Percentiles rank a stretch among this genome's conserved stretches.
These are phyloP conservation scores for Muscidifurax raptorellus DNA, from an alignment of 1,140 invertebrate species.

Conservation along the genomic window DNA sequence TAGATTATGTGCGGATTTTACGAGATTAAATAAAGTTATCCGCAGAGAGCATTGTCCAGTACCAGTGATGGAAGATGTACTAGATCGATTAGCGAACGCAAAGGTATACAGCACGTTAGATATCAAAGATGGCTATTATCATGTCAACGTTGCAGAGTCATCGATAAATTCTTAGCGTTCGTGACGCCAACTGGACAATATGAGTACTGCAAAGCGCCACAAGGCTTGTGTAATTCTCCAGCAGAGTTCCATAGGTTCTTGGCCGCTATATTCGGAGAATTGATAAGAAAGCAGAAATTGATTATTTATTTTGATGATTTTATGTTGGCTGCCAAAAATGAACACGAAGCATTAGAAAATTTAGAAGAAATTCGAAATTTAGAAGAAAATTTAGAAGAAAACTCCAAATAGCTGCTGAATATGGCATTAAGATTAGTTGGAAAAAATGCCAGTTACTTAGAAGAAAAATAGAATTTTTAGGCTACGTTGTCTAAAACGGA, in stretches of 20 bases:
- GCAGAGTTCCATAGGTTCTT: constrained; percentile 41
- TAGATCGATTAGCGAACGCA: constrained; percentile 47
- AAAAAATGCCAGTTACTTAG: constrained; percentile 48
- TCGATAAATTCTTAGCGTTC: constrained; percentile 62
- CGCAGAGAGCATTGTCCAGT: constrained; percentile 37
- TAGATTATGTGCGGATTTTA: constrained; percentile 50
- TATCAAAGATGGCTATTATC: constrained; percentile 66
- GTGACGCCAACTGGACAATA: constrained; percentile 56
- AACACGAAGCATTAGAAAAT: constrained; percentile 27
- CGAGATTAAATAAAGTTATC: constrained; percentile 40
- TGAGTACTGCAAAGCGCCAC: constrained; percentile 50
- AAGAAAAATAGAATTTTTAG: constrained; percentile 33
- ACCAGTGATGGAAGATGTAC: constrained; percentile 48
- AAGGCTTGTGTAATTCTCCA: not conserved
- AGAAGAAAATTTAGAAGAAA: not conserved
- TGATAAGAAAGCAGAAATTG: not conserved
- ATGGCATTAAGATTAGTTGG: constrained; percentile 41
- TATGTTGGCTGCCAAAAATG: constrained; percentile 3
- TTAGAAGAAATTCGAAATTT: not conserved
- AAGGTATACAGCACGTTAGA: constrained; percentile 63
- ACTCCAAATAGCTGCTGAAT: constrained; percentile 27
- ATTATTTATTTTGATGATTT: constrained; percentile 47
- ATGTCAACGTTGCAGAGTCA: constrained; percentile 60
- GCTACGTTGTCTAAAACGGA: constrained; percentile 29
- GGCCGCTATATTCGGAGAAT: constrained; percentile 21